A percentile compares a stretch with the other conserved stretches of the same genome.
phyloP scores from a whole-genome alignment of 2,113 vertebrate species.

The Strigops habroptila region DNA sequence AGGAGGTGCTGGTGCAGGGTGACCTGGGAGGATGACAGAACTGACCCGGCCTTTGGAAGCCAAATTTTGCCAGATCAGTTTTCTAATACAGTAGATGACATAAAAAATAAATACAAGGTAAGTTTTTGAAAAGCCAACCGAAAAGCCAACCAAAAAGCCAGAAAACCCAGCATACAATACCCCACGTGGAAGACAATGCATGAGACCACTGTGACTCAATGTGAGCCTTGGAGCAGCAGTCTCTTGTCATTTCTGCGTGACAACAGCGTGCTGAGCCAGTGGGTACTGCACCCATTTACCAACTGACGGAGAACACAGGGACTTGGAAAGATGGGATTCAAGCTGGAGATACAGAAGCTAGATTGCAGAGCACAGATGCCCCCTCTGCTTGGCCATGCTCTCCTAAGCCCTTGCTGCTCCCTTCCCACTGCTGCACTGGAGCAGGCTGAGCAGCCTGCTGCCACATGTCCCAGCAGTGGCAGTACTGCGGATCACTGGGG shows the following conservation, averaged over 20 bases:
- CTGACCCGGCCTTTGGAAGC: background rate
- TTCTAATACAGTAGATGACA: background rate
- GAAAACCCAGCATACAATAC: fast-evolving
- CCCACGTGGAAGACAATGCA: fast-evolving
- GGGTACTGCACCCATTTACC: fast-evolving
- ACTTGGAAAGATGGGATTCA: background rate
- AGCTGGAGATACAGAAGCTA: fast-evolving
- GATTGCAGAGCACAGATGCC: background rate
- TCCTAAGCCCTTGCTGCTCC: background rate
- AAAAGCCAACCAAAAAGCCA: background rate
- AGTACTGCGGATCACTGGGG: background rate
- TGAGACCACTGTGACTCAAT: background rate
- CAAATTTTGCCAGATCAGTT: background rate
- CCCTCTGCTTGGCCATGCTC: background rate
- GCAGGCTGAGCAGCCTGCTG: background rate
- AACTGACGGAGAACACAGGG: background rate
- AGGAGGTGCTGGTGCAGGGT: background rate
- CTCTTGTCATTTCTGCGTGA: fast-evolving
- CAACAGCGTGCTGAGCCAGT: fast-evolving
- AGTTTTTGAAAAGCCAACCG: background rate
- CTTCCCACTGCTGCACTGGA: fast-evolving
- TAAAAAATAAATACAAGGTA: background rate
- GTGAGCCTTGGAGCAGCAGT: background rate
- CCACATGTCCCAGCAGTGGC: background rate
- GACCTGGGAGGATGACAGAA: background rate